phyloP scores from a whole-genome alignment of 2,113 vertebrate genomes.

The Psilopsiagon aurifrons region DNA sequence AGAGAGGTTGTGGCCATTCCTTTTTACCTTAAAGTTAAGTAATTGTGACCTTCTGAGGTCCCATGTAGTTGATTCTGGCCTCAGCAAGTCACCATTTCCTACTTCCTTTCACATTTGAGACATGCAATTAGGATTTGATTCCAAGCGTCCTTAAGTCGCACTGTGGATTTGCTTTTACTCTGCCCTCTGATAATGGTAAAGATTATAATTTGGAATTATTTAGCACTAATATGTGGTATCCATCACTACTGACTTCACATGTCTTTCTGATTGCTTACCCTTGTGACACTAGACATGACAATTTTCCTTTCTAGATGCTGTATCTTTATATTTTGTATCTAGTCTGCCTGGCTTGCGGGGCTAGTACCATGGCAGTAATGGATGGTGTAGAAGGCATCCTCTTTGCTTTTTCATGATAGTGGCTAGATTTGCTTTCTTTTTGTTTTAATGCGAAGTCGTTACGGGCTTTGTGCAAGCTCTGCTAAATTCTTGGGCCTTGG shows the following conservation, averaged over 20 bases:
- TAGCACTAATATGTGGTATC: background rate
- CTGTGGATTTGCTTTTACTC: background rate
- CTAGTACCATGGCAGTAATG: background rate
- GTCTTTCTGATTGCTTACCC: background rate
- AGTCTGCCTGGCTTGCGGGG: background rate
- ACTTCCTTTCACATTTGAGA: background rate
- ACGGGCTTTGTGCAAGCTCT: background rate
- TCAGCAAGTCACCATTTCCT: background rate
- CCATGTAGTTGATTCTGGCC: background rate
- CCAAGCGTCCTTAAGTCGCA: background rate
- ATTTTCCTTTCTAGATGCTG: background rate
- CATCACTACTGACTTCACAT: background rate
- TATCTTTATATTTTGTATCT: background rate
- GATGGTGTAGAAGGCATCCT: background rate
- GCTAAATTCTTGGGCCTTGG: fast-evolving
- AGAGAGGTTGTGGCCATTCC: background rate
- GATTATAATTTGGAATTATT: background rate
- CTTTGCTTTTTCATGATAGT: fast-evolving
- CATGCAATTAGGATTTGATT: background rate
- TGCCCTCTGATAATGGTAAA: background rate
- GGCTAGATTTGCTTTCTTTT: background rate
- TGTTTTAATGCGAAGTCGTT: background rate
- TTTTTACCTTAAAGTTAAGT: background rate
- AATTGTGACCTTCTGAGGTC: background rate
- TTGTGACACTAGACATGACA: background rate